phyloP scores from a whole-genome alignment of 2,888 invertebrate species.

The Andrena minutula region DNA sequence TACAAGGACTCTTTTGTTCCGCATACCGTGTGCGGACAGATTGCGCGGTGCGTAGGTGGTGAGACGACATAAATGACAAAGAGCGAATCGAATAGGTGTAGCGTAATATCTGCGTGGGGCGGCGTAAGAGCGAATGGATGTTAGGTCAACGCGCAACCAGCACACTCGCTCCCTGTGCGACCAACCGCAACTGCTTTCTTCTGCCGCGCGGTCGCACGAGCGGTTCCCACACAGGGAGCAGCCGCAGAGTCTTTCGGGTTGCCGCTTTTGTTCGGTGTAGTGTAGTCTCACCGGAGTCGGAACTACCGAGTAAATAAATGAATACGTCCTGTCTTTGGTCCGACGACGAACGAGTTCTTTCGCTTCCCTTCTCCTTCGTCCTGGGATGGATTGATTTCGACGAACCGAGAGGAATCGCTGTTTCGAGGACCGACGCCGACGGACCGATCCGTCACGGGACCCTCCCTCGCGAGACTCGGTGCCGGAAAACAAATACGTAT shows the following conservation, averaged over 20 bases:
- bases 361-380: neutral
- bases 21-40: neutral
- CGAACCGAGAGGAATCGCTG: slow-evolving; percentile 3
- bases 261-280: slow-evolving; percentile 22
- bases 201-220: neutral
- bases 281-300: slow-evolving; percentile 37
- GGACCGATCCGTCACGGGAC: slow-evolving; percentile 19
- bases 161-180: slow-evolving; percentile 6
- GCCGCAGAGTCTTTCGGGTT: slow-evolving; percentile 27
- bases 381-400: slow-evolving; percentile 21
- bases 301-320: slow-evolving; percentile 55
- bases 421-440: neutral
- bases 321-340: slow-evolving; percentile 31
- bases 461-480: neutral
- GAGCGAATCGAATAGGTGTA: neutral
- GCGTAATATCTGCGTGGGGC: neutral
- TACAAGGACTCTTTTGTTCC: neutral
- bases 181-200: slow-evolving; percentile 8
- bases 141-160: slow-evolving; percentile 20
- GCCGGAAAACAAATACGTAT: slow-evolving; percentile 7
- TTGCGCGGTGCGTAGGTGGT: neutral
- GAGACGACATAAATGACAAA: neutral
- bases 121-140: neutral
- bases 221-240: neutral
- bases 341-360: slow-evolving; percentile 17